Conservation (phyloP, 2,888 invertebrate species). For the Amphipyra berbera region DNA sequence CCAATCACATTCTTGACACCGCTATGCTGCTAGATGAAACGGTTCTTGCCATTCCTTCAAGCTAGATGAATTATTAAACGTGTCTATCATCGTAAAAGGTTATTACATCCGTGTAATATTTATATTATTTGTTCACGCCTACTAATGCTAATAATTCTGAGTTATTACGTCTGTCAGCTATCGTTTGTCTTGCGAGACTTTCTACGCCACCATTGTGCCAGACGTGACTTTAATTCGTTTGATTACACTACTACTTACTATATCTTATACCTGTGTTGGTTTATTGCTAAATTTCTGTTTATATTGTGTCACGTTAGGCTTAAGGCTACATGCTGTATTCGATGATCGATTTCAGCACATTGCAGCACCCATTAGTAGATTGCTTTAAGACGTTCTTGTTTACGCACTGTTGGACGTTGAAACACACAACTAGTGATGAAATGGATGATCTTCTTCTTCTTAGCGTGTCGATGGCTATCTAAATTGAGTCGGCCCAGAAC, state of each 20-base stretch:
- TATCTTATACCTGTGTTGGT: neutral
- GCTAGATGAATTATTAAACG: neutral
- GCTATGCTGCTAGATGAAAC: neutral
- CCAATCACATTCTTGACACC: neutral
- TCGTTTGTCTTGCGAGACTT: conserved; percentile 38
- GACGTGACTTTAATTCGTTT: conserved; percentile 47
- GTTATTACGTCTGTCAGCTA: conserved; percentile 34
- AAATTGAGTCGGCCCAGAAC: too few species aligned
- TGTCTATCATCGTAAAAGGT: conserved; percentile 5
- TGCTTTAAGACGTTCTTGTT: conserved; percentile 19
- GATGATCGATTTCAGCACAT: conserved; percentile 19
- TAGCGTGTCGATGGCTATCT: too few species aligned
- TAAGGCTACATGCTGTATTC: neutral
- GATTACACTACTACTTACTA: conserved; percentile 21
- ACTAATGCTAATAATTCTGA: conserved; percentile 44
- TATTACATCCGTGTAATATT: conserved; percentile 25
- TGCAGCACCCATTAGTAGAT: conserved; percentile 11
- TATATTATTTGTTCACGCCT: conserved; percentile 28
- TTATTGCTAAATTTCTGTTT: conserved; percentile 30
- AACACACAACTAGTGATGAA: neutral
- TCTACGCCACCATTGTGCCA: conserved; percentile 30
- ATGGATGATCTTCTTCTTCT: too few species aligned
- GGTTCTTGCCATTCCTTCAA: neutral
- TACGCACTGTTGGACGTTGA: neutral
- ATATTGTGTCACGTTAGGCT: conserved; percentile 19